These are phyloP conservation scores for Ceriagrion tenellum DNA, from an alignment of 2,888 invertebrate species.

Conservation along the genomic window DNA sequence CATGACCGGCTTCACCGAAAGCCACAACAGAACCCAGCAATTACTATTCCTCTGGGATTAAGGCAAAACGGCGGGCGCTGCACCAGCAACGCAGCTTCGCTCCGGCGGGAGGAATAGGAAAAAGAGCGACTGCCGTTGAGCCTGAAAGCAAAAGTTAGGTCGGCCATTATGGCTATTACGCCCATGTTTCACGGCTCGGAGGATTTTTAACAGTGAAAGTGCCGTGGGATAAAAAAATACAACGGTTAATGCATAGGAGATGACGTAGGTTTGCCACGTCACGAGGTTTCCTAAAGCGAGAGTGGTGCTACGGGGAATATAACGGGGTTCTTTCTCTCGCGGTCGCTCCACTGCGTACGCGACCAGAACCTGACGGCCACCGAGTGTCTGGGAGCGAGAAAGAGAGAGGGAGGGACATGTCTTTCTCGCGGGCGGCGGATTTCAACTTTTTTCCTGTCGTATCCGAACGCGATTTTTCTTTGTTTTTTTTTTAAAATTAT, in stretches of 20 bases:
- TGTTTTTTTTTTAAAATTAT: not conserved
- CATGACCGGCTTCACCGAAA: too few species aligned
- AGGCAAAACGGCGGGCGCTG: too few species aligned
- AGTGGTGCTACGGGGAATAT: not conserved
- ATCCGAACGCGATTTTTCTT: not conserved
- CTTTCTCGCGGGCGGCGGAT: not conserved
- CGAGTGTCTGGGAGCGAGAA: not conserved
- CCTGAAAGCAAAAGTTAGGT: not conserved
- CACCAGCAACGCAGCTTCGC: too few species aligned
- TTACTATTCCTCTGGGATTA: too few species aligned
- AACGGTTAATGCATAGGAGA: not conserved
- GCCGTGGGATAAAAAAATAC: not conserved
- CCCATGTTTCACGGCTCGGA: not conserved
- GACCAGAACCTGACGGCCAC: not conserved
- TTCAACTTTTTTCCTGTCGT: not conserved
- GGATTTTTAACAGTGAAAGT: slow-evolving; percentile 1
- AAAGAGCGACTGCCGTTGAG: not conserved
- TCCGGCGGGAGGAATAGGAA: not conserved
- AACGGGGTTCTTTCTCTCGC: not conserved
- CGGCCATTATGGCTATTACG: not conserved
- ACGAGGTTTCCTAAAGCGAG: slow-evolving; percentile 1
- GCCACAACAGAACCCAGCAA: too few species aligned
- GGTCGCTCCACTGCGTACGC: not conserved
- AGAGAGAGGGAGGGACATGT: not conserved
- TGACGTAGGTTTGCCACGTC: not conserved